Evolutionary conservation across 2,888 invertebrate species (phyloP).

Genomic region (Drosophila maculinotata): DNA sequence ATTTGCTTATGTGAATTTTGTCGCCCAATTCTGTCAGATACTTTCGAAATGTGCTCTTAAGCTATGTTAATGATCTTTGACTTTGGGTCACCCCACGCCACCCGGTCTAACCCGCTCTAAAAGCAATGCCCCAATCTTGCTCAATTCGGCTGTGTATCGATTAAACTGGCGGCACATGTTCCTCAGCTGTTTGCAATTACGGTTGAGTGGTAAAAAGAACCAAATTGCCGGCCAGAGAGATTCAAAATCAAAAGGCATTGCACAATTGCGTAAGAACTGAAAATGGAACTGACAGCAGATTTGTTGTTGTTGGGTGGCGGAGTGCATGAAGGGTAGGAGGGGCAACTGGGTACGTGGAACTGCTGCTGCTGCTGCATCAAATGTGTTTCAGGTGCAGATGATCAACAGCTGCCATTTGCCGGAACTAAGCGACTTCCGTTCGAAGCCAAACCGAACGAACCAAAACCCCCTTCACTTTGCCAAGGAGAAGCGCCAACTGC

Average conservation of each 20-base stretch:
- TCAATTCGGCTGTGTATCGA: slow-evolving; percentile 28
- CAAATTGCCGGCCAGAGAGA: slow-evolving; percentile 38
- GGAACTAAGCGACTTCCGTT: slow-evolving; percentile 75
- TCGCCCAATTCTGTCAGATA: background rate
- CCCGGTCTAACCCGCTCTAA: background rate
- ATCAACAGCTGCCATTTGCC: slow-evolving; percentile 50
- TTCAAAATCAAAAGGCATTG: slow-evolving; percentile 67
- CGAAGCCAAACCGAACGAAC: slow-evolving; percentile 4
- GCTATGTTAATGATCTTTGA: slow-evolving; percentile 44
- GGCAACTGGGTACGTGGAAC: no score
- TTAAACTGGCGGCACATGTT: slow-evolving; percentile 62
- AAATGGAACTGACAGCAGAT: slow-evolving; percentile 4
- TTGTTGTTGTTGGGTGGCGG: no score
- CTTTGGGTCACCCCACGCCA: background rate
- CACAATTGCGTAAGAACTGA: slow-evolving; percentile 62
- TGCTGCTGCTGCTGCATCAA: slow-evolving; percentile 22
- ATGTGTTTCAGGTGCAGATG: slow-evolving; percentile 56
- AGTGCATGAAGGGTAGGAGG: slow-evolving; percentile 2
- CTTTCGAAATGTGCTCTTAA: slow-evolving; percentile 3
- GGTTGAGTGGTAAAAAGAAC: slow-evolving; percentile 39
- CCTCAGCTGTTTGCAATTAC: slow-evolving; percentile 77
- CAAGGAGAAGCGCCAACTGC: slow-evolving; percentile 45
- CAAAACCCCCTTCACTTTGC: slow-evolving; percentile 17
- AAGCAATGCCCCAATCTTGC: slow-evolving; percentile 18
- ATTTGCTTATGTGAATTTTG: background rate